Base-by-base conservation (phyloP, 2,888 invertebrate species). In the Morpho helenor region DNA sequence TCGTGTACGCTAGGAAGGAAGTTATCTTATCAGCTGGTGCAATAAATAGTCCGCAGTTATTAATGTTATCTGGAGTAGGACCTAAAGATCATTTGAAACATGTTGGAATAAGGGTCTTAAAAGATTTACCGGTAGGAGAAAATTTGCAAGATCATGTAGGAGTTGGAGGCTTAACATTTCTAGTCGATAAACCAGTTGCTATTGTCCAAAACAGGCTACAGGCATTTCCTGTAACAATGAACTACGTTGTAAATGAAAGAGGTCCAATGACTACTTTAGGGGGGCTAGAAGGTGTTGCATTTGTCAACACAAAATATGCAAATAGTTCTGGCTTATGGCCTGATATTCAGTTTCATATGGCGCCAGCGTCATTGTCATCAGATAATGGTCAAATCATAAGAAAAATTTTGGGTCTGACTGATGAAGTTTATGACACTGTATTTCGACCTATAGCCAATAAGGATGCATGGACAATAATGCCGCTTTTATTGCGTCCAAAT, bases 331-430 rank as follows among this genome's bases (percentile, higher is more conserved):
- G 94, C 2, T 92, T 94, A 63, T 96, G 96, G 93, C 97, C 97
- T 0, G 97, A 98, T 70, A 94, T 98, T 49, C 97, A 98, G 71
- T 96, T 97, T 71, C 97, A 98, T 74, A 97, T 98, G 95, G 97
- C 97, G 2, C 97, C 97, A 1, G 96, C 97, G 0, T 96, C 96
- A 0, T 94, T 96, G 46, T 95, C 95, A 59, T 96, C 96, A 0
- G 96, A 96, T 73, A 94, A 93, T 57, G 95, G 95, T 0, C 92
- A 93, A 54, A 90, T 96, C 74, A 94, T 96, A 0, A 87, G 93
- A 77, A 93, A 96, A 86, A 95, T 96, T 39, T 81, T 96, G 40
- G 96, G 96, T 0, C 80, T 97, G 0, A 96, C 95, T 45, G 96
- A 97, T 60, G 93, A 94, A 56, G 79, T 97, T 0, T 97, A 96